phyloP scores from a whole-genome alignment of 2,888 invertebrate genomes.

The Smittia sp. region DNA sequence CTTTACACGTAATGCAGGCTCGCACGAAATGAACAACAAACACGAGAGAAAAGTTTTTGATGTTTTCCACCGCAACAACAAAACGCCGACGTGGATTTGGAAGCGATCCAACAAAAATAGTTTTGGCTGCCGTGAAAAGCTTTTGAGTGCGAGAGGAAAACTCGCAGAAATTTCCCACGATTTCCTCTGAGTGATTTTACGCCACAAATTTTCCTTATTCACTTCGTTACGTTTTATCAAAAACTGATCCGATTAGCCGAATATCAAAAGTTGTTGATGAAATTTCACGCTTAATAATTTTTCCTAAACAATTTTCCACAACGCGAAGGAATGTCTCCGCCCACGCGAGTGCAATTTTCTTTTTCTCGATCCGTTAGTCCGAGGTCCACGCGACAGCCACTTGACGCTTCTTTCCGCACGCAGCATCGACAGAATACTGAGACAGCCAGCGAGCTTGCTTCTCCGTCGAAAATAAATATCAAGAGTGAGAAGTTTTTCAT shows the following conservation, averaged over 20 bases:
- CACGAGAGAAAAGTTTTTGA: neutral
- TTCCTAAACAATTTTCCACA: too few relatives aligned
- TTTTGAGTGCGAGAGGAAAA: neutral
- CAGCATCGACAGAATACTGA: slow-evolving; percentile 38
- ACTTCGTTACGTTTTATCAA: neutral
- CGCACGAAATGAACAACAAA: neutral
- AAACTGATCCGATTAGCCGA: too few relatives aligned
- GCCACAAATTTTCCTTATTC: neutral
- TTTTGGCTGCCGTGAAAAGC: neutral
- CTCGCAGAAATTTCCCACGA: neutral
- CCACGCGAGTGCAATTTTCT: neutral
- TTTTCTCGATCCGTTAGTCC: neutral
- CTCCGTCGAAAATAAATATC: too few relatives aligned
- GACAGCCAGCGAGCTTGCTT: neutral
- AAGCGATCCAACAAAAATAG: slow-evolving; percentile 6
- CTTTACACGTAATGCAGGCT: neutral
- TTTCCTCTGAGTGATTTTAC: neutral
- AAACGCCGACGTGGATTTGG: slow-evolving; percentile 11
- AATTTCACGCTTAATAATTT: too few relatives aligned
- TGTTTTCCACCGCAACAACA: too few relatives aligned
- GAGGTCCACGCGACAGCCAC: neutral
- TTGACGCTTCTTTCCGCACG: slow-evolving; percentile 33
- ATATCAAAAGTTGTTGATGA: too few relatives aligned
- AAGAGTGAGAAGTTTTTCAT: neutral
- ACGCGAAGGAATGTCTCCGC: neutral